Evolutionary conservation across 2,888 invertebrate genomes (phyloP), one percentile per base, ranked within the genome.

Genomic region (Slavum lentiscoides): DNA sequence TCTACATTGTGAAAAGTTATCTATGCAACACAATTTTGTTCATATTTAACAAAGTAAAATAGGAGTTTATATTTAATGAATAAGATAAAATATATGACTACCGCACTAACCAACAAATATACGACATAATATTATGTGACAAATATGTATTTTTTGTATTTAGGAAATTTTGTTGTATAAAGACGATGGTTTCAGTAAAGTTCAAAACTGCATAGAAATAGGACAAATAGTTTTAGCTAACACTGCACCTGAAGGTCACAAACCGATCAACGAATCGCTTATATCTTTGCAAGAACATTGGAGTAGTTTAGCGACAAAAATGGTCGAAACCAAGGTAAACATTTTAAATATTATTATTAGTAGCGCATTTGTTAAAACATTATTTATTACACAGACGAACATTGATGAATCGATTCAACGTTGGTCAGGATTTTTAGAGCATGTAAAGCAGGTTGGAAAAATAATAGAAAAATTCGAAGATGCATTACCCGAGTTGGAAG

Each of bases 211-310:
- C 64, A 93, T 96, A n/a, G 97, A 97, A 85, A 87, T 94, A 84
- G 96, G 96, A 0, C 97, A 98, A 87, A 92, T 91, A 84, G 94
- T 97, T 0, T 88, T 97, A 85, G 94, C 94, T 0, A 97, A 96
- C 85, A 97, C 97, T 0, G 94, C 96, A 0, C 93, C 94, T 1
- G 88, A 91, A 58, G 97, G 97, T 0, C 96, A 97, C 84, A 92
- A 93, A 84, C 89, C 91, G 49, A 95, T 98, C 75, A 96, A 96
- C 84, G 92, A 93, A 83, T 91, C 93, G 5, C 87, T 97, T 9
- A 91, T 93, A 1, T 90, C 91, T 82, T 88, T 97, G 68, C 97
- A 97, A 88, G 93, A 94, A 85, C 92, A 94, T 84, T 97, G 97
- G 96, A 95, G 96, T 43, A 90, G 91, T 11, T 88, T 96, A 72